phyloP scores from a whole-genome alignment of 2,888 invertebrate genomes.

The Cephus spinipes region DNA sequence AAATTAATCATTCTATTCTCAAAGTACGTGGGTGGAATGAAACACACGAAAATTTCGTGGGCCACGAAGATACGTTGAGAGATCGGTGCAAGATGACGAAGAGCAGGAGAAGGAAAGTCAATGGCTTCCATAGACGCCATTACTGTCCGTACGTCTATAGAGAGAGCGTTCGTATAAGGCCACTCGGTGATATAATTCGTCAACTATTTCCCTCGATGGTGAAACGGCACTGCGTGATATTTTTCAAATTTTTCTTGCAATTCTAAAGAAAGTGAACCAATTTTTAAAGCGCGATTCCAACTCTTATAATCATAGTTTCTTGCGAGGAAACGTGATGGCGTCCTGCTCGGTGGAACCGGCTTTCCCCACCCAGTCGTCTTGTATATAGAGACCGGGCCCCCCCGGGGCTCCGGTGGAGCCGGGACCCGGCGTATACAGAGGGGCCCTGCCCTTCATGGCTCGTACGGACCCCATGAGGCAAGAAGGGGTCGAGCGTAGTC shows the following conservation, averaged over 20 bases:
- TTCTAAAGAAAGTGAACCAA: conserved; percentile 30
- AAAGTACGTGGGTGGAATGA: neutral
- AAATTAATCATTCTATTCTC: neutral
- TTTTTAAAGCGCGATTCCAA: conserved; percentile 37
- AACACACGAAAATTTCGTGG: neutral
- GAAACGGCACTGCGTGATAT: neutral
- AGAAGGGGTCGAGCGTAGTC: conserved; percentile 11
- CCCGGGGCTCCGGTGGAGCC: conserved; percentile 45
- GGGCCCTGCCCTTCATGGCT: conserved; percentile 44
- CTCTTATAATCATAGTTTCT: conserved; percentile 60
- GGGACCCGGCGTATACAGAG: conserved; percentile 31
- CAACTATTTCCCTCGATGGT: neutral
- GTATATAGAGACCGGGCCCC: conserved; percentile 32
- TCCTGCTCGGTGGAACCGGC: conserved; percentile 60
- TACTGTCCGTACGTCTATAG: neutral
- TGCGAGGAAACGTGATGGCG: conserved; percentile 59
- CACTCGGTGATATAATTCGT: neutral
- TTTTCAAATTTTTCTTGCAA: neutral
- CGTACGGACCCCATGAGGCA: conserved; percentile 19
- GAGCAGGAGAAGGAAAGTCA: neutral
- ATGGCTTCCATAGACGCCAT: neutral
- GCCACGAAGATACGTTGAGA: neutral
- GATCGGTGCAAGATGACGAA: neutral
- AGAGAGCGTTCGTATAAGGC: neutral
- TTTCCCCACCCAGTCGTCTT: conserved; percentile 52